Base-by-base conservation (phyloP, 2,888 invertebrate species). In the Byasa hedistus region DNA sequence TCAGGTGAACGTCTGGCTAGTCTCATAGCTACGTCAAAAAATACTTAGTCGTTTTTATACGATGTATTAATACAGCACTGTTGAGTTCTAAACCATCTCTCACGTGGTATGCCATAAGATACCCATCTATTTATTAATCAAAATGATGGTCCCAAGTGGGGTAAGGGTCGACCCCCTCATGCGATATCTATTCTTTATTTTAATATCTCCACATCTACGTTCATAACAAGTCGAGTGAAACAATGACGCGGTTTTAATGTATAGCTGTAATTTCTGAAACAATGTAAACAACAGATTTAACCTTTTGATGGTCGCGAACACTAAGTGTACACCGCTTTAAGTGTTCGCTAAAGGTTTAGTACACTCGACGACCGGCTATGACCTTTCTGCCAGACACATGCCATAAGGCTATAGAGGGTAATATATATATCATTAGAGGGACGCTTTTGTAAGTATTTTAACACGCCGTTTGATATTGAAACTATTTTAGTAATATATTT, bases 351-450 rank as follows among this genome's bases (percentile, higher is more conserved):
- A 63, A 66, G 60, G 60, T 60, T 60, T 32, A 60, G 56, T 22
- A 63, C 32, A 39, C n/a, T 24, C 57, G 24, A 21, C 57, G 64
- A 67, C 63, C 60, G 67, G 60, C 63, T 36, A 57, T 59, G 66
- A 66, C 66, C 66, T 63, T 62, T 66, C 39, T 27, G 57, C 55
- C 56, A 65, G 61, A 65, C 65, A 60, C 23, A 60, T 48, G 54
- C 56, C 59, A 59, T 66, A 48, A 51, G 48, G 23, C 32, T 56
- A 66, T 48, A 58, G 58, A 3, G 52, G 24, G 55, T 56, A 5
- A 22, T 62, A 55, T 39, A 58, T 24, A 23, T 56, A 21, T 61
- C 56, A 21, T 58, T 52, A 27, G 17, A 58, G 19, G 55, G 44
- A n/a, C 32, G 22, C 57, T 44, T 60, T 54, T 58, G 23, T 59